These are phyloP conservation scores for Dromiciops gliroides DNA, from an alignment of 2,113 vertebrate genomes.

Conservation along the genomic window DNA sequence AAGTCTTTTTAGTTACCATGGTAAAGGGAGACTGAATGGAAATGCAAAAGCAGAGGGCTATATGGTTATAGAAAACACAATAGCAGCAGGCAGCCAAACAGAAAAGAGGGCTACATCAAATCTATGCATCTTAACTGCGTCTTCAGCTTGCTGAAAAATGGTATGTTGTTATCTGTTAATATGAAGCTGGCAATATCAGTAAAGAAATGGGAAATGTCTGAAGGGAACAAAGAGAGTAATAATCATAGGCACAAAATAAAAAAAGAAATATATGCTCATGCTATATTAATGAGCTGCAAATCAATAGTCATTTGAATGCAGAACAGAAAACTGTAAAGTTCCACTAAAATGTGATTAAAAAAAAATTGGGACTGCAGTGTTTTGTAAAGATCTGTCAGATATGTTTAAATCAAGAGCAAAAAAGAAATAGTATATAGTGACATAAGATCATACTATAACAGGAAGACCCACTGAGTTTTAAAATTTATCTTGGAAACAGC, in stretches of 20 bases:
- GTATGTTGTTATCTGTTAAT: constrained; percentile 19
- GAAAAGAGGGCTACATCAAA: neutral
- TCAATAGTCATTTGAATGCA: neutral
- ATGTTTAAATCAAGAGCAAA: neutral
- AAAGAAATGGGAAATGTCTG: neutral
- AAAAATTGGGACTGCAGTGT: neutral
- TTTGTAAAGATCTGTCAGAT: constrained; percentile 19
- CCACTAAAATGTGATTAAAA: constrained; percentile 8
- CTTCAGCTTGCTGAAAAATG: constrained; percentile 9
- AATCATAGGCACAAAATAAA: neutral
- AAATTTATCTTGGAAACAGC: neutral
- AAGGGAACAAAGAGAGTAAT: neutral
- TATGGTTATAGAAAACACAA: constrained; percentile 11
- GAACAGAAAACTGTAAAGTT: constrained; percentile 17
- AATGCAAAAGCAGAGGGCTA: neutral
- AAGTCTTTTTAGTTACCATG: neutral
- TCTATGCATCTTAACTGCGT: neutral
- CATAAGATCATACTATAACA: neutral
- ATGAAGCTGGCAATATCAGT: neutral
- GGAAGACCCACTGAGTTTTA: neutral
- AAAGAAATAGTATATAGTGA: neutral
- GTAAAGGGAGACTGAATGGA: constrained; percentile 4
- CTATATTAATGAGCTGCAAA: constrained; percentile 3
- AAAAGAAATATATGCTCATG: neutral
- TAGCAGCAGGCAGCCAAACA: constrained; percentile 17